phyloP scores from a whole-genome alignment of 2,113 vertebrate species.

The Chaetura pelagica region DNA sequence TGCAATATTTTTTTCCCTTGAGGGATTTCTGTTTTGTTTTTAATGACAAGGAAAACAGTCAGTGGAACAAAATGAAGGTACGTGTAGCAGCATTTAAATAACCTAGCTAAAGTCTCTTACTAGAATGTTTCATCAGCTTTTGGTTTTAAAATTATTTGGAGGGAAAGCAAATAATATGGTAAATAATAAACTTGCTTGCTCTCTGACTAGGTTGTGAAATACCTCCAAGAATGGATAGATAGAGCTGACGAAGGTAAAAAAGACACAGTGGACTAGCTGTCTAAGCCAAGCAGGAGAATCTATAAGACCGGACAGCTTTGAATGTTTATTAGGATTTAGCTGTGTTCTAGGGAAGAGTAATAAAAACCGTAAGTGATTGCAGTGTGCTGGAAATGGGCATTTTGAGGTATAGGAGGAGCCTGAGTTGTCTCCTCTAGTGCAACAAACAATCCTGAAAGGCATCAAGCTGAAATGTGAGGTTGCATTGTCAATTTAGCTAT shows the following conservation, averaged over 20 bases:
- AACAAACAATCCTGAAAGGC: neutral
- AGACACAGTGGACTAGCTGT: neutral
- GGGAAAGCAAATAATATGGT: neutral
- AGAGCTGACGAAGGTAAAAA: neutral
- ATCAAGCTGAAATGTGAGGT: neutral
- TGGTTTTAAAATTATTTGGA: neutral
- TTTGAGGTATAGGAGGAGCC: neutral
- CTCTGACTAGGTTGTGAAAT: neutral
- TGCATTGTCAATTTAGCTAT: neutral
- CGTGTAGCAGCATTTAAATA: neutral
- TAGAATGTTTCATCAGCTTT: neutral
- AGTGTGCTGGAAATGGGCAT: neutral
- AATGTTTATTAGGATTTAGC: neutral
- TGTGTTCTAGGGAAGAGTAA: neutral
- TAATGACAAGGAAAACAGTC: conserved; percentile 20
- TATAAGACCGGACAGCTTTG: neutral
- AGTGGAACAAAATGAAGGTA: neutral
- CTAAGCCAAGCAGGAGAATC: neutral
- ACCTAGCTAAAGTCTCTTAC: neutral
- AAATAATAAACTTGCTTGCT: neutral
- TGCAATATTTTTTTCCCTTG: neutral
- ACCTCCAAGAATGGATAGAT: neutral
- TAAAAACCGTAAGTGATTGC: neutral
- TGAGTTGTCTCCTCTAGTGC: neutral
- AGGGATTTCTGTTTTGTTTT: conserved; percentile 50